These are phyloP conservation scores for Megathymus violae DNA, from an alignment of 1,140 invertebrate species.

Conservation along the genomic window DNA sequence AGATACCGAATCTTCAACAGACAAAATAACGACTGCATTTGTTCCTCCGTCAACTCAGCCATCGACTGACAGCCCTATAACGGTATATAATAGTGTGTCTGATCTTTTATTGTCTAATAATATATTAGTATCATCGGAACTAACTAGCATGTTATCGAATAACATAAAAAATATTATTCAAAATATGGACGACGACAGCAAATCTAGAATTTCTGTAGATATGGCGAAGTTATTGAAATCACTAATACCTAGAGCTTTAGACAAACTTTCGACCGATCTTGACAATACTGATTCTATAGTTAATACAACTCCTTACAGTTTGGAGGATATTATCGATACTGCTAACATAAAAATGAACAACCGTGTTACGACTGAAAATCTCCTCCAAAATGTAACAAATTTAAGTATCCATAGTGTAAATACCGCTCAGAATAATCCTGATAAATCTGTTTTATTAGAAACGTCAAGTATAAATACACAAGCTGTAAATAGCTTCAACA, in stretches of 20 bases:
- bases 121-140: slow-evolving; percentile 75
- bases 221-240: slow-evolving; percentile 73
- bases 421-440: slow-evolving; percentile 53
- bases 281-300: slow-evolving; percentile 56
- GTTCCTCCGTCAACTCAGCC: slow-evolving; percentile 58
- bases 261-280: slow-evolving; percentile 52
- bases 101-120: slow-evolving; percentile 79
- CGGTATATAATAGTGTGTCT: slow-evolving; percentile 79
- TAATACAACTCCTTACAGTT: slow-evolving; percentile 77
- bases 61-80: slow-evolving; percentile 74
- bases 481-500: slow-evolving; percentile 64
- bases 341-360: slow-evolving; percentile 62
- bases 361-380: slow-evolving; percentile 41
- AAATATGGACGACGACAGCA: slow-evolving; percentile 75
- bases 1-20: slow-evolving; percentile 69
- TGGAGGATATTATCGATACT: slow-evolving; percentile 78
- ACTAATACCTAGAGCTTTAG: slow-evolving; percentile 69
- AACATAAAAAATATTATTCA: slow-evolving; percentile 76
- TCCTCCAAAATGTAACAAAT: slow-evolving; percentile 59
- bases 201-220: slow-evolving; percentile 69
- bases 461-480: slow-evolving; percentile 33
- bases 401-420: slow-evolving; percentile 59
- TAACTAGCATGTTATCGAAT: slow-evolving; percentile 82
- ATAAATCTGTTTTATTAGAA: slow-evolving; percentile 39
- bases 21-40: slow-evolving; percentile 69